Evolutionary conservation across 2,888 invertebrate genomes (phyloP), one percentile per base, ranked within the genome.

Genomic region (Eudasyphora cyanicolor): DNA sequence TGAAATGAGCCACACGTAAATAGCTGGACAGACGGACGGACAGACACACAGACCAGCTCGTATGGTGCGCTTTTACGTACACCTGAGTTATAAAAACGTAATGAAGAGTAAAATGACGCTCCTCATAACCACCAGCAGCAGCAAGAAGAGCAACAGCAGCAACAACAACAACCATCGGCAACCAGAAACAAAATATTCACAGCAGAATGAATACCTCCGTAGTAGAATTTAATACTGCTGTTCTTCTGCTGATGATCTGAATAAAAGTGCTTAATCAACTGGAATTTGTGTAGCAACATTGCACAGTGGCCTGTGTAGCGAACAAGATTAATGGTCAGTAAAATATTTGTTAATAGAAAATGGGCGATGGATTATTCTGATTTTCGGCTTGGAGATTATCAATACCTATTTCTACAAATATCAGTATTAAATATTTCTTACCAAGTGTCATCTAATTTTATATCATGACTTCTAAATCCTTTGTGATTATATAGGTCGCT

Each of bases 251-350:
- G 78, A 60, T 87, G 85, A 85, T 82, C 79, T 87, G 89, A 86
- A 87, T 90, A 89, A 90, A 89, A 88, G 89, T 89, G 89, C 86
- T 89, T 87, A 90, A 89, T 89, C 90, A 90, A 90, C 89, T 89
- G 89, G 89, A 90, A 90, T 85, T n/a, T 77, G 51, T 76, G 73
- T 29, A 77, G 2, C 60, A 21, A 21, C 71, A 71, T 38, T 24
- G 24, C 57, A 73, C 49, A 29, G 12, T 82, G 67, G 67, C 49
- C 64, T 32, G 32, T 32, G 4, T 32, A 8, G 32, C 32, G 5
- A 32, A 6, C 8, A 6, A 8, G 8, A 32, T 32, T 32, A 6
- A 8, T 32, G 4, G 32, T 32, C 32, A 32, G n/a, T n/a, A n/a
- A n/a, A n/a, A n/a, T n/a, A n/a, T n/a, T n/a, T n/a, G n/a, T n/a